Percentiles rank a stretch among this genome's conserved stretches.
These are phyloP conservation scores for Gephyroberyx darwinii DNA, from an alignment of 2,797 vertebrate genomes.

Conservation along the genomic window DNA sequence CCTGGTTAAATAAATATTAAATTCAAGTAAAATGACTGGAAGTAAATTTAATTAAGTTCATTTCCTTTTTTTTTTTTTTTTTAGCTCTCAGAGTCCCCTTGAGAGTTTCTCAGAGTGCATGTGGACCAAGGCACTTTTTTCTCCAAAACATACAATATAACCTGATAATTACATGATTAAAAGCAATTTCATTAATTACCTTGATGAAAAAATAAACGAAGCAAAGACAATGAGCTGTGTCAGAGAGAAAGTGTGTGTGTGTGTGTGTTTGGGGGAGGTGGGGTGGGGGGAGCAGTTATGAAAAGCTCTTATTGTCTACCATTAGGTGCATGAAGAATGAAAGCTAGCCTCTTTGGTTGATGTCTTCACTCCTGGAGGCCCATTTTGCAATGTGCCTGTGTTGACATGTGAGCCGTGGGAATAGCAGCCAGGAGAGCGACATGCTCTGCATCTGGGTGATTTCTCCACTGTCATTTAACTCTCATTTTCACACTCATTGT, in stretches of 20 bases:
- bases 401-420: constrained; percentile 60
- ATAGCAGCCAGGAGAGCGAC: constrained; percentile 41
- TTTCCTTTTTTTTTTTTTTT: no score
- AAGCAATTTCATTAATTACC: constrained; percentile 6
- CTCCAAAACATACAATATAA: not conserved
- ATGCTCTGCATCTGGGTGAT: constrained; percentile 52
- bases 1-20: not conserved
- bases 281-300: not conserved
- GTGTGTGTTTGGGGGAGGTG: no score
- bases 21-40: not conserved
- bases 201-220: not conserved
- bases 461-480: constrained; percentile 38
- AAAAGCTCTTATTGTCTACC: constrained; percentile 20
- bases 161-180: constrained; percentile 11
- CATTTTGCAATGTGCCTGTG: constrained; percentile 34
- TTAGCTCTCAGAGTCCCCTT: not conserved
- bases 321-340: constrained; percentile 7
- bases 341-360: not conserved
- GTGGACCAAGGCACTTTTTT: not conserved
- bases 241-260: not conserved
- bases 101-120: not conserved
- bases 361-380: constrained; percentile 20
- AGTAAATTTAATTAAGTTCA: no score
- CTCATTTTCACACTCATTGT: no score
- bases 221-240: not conserved